Conservation (phyloP, 2,888 invertebrate species). For the Drosophila borealis region DNA sequence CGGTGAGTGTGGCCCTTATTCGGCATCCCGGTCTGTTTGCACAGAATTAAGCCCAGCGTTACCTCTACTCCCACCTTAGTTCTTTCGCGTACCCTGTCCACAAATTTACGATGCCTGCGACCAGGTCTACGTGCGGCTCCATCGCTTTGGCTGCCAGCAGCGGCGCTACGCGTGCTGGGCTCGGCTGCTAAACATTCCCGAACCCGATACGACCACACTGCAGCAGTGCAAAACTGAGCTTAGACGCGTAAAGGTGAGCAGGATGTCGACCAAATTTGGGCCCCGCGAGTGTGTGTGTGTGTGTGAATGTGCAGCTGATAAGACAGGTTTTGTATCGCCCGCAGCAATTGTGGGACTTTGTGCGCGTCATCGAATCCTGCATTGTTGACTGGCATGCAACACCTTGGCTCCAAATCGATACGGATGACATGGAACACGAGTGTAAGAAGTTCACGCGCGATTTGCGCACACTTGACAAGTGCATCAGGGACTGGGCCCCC, state of each 20-base stretch:
- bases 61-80: conserved; percentile 78
- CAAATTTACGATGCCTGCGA: conserved; percentile 90
- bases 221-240: conserved; percentile 92
- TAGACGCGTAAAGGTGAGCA: conserved; percentile 89
- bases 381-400: conserved; percentile 97
- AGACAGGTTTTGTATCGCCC: conserved; percentile 18
- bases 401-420: conserved; percentile 96
- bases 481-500: conserved; percentile 92
- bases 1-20: conserved; percentile 55
- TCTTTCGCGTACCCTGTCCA: conserved; percentile 88
- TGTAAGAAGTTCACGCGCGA: conserved; percentile 97
- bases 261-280: not conserved
- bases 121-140: conserved; percentile 88
- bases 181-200: conserved; percentile 92
- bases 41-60: not conserved
- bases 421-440: conserved; percentile 97
- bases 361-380: conserved; percentile 92
- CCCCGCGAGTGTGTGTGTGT: not conserved
- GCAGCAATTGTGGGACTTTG: conserved; percentile 96
- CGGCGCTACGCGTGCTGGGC: conserved; percentile 90
- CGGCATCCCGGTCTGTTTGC: conserved; percentile 2
- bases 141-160: conserved; percentile 89
- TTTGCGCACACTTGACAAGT: conserved; percentile 92
- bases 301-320: conserved; percentile 3
- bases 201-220: conserved; percentile 93